Conservation (phyloP, 1,140 invertebrate genomes). For the Glossosoma conforme region DNA sequence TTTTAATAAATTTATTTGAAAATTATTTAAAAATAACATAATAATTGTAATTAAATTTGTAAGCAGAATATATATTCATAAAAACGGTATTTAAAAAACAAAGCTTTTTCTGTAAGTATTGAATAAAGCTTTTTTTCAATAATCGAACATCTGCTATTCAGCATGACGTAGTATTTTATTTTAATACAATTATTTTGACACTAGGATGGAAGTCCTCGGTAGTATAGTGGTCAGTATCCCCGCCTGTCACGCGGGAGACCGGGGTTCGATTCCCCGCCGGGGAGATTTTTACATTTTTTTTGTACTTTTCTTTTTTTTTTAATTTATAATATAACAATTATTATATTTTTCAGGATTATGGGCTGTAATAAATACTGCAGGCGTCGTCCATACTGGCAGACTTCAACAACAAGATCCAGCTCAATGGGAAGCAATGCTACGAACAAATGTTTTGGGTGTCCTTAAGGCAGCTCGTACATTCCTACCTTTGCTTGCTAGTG, state of each 20-base stretch:
- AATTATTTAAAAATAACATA: no score
- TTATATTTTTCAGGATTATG: slow-evolving; percentile 60
- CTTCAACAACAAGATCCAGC: slow-evolving; percentile 66
- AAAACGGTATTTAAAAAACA: no score
- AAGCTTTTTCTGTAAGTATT: no score
- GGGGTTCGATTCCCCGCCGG: slow-evolving; percentile 34
- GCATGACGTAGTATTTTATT: no score
- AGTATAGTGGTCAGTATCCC: slow-evolving; percentile 52
- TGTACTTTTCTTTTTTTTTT: no score
- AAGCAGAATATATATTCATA: no score
- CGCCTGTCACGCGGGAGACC: slow-evolving; percentile 52
- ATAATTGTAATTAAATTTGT: no score
- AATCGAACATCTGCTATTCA: no score
- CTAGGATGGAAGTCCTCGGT: slow-evolving; percentile 41
- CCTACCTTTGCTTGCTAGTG: slow-evolving; percentile 56
- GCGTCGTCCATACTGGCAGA: slow-evolving; percentile 61
- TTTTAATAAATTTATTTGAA: no score
- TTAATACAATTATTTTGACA: no score
- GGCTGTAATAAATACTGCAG: slow-evolving; percentile 77
- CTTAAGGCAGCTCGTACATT: slow-evolving; percentile 69
- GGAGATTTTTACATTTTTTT: slow-evolving; percentile 6
- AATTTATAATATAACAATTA: background rate
- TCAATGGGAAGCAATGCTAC: slow-evolving; percentile 72
- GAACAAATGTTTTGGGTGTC: slow-evolving; percentile 70
- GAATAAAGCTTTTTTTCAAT: no score